Base-by-base conservation (phyloP, 2,888 invertebrate genomes). In the Andrena flavipes region DNA sequence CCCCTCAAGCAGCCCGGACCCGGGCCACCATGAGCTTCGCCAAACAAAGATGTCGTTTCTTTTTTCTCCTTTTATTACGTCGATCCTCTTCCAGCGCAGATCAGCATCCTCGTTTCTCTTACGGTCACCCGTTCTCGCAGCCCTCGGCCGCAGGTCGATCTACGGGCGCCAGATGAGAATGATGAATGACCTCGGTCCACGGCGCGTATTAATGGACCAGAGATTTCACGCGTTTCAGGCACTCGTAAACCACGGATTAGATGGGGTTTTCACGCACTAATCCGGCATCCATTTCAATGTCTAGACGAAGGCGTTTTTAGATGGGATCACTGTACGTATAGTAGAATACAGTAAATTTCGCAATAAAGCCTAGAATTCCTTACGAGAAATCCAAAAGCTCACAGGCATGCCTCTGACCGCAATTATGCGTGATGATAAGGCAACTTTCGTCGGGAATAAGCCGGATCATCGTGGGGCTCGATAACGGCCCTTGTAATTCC, bases 191-290 rank as follows among this genome's bases (percentile, higher is more conserved):
- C 91, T 90, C 87, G 85, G 88, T 85, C 90, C 89, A 82, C 82
- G 88, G 82, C 80, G 86, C 88, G 89, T 88, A 92, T 92, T 93
- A 93, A 93, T 92, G 91, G 91, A 87, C 87, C 89, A 82, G 88
- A 91, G 89, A 93, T 92, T 93, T 93, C 88, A 93, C 93, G 92
- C 92, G 91, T 91, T 91, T 92, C 92, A 91, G 91, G 87, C 87
- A 89, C 89, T 84, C 90, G 90, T 91, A 90, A 91, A 90, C 73
- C 80, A 62, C 64, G 71, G 77, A 80, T 86, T 79, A 80, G 70
- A 63, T 72, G 85, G 84, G 87, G 87, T 91, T 91, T 88, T 86
- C 89, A 88, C 85, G 87, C 87, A 73, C 63, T 42, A 30, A 54
- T 13, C 20, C n/a, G 30, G 23, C 13, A n/a, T 35, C 4, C 59